Evolutionary conservation across 1,140 invertebrate genomes (phyloP), one percentile per base, ranked within the genome.

Genomic region (Antheraea pernyi): DNA sequence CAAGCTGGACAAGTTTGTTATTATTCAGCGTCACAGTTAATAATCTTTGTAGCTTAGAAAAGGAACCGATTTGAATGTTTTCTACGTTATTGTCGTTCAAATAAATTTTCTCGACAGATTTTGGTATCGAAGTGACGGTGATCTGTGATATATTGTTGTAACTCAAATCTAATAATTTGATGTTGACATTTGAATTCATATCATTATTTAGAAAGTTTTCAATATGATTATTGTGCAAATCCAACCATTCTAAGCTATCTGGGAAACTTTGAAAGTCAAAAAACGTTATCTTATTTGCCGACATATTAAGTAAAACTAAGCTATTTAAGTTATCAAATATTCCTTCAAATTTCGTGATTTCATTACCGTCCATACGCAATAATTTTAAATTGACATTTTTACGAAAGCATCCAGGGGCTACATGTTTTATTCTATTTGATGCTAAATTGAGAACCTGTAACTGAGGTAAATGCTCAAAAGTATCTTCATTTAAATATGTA

Each of bases 61-160:
- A 97, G 3, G 96, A 96, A 70, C 95, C 95, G 0, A 96, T 93
- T 70, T 95, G 94, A 8, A 97, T 95, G 66, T 92, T 93, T 42
- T 93, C 88, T 76, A 97, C 96, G 64, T 94, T 93, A 87, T 97
- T 97, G 88, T 97, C 95, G 82, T 97, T 97, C 62, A 97, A 91
- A 79, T 95, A 94, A 69, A 97, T 87, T 59, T 95, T 96, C 84
- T 96, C 95, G 0, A 97, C 94, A 59, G 94, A 95, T 79, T 95
- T 94, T 0, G 96, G 96, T 77, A 97, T 93, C 0, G 94, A 95
- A 46, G 94, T 93, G 8, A 95, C 95, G 18, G 93, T 94, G 36
- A 97, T 91, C 80, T 95, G 93, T 67, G 93, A 94, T 77, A 97
- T 94, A 53, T 94, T 93, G 87, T 97, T 97, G 83, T 94, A 95